Percentiles rank a stretch among this genome's conserved stretches.
These are phyloP conservation scores for Lophochroa leadbeateri DNA, from an alignment of 2,113 vertebrate genomes.

Conservation along the genomic window DNA sequence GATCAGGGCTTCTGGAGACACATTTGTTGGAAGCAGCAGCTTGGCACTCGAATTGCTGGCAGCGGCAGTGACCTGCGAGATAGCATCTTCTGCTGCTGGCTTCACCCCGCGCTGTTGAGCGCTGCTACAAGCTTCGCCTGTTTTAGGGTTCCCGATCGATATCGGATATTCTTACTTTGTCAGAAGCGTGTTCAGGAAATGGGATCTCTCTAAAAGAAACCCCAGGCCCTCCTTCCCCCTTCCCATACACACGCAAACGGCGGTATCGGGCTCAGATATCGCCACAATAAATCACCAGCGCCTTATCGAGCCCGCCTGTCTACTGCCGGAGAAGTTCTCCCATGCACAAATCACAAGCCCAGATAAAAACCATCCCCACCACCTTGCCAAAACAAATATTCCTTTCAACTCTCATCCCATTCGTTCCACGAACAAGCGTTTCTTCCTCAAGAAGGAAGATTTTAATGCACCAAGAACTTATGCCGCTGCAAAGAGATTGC, in stretches of 20 bases:
- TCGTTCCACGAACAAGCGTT: conserved; percentile 35
- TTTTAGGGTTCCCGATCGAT: conserved; percentile 40
- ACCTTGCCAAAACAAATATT: conserved; percentile 54
- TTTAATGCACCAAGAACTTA: background rate
- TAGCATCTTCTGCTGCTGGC: conserved; percentile 62
- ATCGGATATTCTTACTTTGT: conserved; percentile 19
- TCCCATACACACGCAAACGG: background rate
- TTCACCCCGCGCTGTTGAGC: conserved; percentile 24
- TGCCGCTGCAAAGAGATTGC: background rate
- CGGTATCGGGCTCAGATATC: background rate
- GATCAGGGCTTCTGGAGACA: conserved; percentile 53
- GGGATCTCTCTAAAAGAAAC: background rate
- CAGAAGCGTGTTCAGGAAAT: conserved; percentile 49
- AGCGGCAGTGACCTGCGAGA: conserved; percentile 64
- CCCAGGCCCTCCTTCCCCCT: conserved; percentile 7
- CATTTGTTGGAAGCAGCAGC: conserved; percentile 52
- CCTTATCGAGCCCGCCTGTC: conserved; percentile 31
- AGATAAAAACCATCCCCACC: background rate
- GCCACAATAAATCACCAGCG: conserved; percentile 5
- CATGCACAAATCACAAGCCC: conserved; percentile 35
- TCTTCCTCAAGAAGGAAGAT: background rate
- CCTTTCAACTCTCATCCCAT: conserved; percentile 29
- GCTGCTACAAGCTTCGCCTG: background rate
- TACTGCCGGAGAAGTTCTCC: conserved; percentile 20
- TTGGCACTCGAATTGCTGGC: conserved; percentile 59